Evolutionary conservation across 2,797 vertebrate genomes (phyloP).

Genomic region (Leucoraja ocellata): DNA sequence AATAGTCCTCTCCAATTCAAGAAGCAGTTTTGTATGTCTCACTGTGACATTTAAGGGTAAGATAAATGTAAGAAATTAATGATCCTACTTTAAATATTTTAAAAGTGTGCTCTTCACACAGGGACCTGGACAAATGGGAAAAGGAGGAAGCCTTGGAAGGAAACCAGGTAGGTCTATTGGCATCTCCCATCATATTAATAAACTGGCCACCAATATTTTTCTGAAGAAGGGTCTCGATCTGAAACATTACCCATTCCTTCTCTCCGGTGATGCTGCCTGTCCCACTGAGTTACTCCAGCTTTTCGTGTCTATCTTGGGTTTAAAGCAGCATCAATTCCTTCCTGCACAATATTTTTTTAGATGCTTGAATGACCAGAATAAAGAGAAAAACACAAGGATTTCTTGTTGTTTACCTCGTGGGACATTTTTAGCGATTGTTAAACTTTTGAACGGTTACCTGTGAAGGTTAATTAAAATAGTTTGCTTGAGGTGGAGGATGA

Average conservation of each 20-base stretch:
- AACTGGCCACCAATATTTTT: neutral
- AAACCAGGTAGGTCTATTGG: constrained; percentile 74
- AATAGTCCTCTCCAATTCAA: neutral
- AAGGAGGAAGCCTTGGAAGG: constrained; percentile 91
- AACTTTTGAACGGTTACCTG: neutral
- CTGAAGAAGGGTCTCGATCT: too few species aligned
- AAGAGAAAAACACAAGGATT: neutral
- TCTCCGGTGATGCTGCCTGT: too few species aligned
- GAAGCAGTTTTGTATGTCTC: neutral
- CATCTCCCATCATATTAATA: neutral
- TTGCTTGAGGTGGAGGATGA: neutral
- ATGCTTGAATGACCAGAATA: neutral
- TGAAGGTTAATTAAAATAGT: neutral
- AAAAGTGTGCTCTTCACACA: constrained; percentile 52
- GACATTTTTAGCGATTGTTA: neutral
- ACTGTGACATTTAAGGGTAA: neutral
- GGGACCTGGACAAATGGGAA: constrained; percentile 81
- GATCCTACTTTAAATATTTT: neutral
- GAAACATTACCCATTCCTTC: too few species aligned
- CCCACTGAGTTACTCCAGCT: too few species aligned
- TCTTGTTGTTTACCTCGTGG: neutral
- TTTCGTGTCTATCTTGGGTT: too few species aligned
- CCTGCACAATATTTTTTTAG: too few species aligned
- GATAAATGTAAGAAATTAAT: neutral
- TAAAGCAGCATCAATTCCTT: too few species aligned